Conservation (phyloP, 2,888 invertebrate genomes). For the Agrotis puta region DNA sequence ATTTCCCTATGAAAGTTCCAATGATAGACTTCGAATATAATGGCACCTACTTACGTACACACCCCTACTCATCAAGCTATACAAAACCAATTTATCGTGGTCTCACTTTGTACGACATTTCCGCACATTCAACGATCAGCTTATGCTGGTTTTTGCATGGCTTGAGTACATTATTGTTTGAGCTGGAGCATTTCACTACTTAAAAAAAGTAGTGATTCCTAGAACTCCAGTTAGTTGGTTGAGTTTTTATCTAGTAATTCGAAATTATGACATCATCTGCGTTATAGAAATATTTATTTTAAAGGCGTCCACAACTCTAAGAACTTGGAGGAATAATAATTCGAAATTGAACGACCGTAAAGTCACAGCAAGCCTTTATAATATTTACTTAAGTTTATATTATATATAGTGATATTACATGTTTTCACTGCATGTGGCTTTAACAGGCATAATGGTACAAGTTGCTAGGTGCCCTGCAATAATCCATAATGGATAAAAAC, state of each 20-base stretch:
- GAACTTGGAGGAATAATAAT: background rate
- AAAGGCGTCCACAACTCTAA: background rate
- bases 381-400: slow-evolving; percentile 35
- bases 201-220: background rate
- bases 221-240: no score
- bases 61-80: no score
- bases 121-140: no score
- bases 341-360: slow-evolving; percentile 6
- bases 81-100: no score
- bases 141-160: no score
- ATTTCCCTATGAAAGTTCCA: no score
- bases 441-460: slow-evolving; percentile 64
- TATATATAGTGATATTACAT: slow-evolving; percentile 41
- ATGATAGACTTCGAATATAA: no score
- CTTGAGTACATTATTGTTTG: no score
- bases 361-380: slow-evolving; percentile 1
- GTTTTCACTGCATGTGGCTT: slow-evolving; percentile 47
- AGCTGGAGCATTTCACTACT: background rate
- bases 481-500: slow-evolving; percentile 67
- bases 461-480: slow-evolving; percentile 58
- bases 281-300: background rate
- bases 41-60: no score
- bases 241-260: background rate
- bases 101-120: no score
- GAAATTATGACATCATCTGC: background rate